Conservation (phyloP, 1,140 invertebrate species). For the Gyrodactylus salaris region DNA sequence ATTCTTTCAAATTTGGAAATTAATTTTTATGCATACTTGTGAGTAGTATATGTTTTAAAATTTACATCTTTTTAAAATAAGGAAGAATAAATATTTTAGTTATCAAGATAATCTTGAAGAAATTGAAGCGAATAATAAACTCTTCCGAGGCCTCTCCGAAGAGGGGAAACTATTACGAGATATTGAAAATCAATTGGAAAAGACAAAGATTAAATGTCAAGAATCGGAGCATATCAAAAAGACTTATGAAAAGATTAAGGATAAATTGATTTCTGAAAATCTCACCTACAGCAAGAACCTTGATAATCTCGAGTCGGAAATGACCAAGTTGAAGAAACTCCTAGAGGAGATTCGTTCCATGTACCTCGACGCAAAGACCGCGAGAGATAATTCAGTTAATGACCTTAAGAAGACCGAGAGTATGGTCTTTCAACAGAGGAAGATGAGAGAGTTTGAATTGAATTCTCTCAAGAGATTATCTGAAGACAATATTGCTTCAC, state of each 20-base stretch:
- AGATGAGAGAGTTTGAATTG: background rate
- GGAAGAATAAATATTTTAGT: too few species aligned
- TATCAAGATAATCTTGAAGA: conserved; percentile 19
- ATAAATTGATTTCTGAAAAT: conserved; percentile 10
- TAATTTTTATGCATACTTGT: too few species aligned
- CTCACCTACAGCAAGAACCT: background rate
- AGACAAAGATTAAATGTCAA: conserved; percentile 19
- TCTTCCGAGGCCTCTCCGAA: conserved; percentile 17
- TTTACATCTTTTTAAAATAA: too few species aligned
- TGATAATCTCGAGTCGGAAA: background rate
- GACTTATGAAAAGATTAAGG: conserved; percentile 20
- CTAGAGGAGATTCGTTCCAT: background rate
- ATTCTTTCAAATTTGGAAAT: too few species aligned
- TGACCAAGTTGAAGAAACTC: background rate
- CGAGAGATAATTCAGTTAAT: background rate
- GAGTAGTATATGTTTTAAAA: too few species aligned
- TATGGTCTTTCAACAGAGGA: background rate
- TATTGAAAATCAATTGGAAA: conserved; percentile 20
- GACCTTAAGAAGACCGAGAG: background rate
- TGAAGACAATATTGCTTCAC: background rate
- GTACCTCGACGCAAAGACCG: background rate
- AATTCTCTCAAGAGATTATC: background rate
- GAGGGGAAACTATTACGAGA: conserved; percentile 18
- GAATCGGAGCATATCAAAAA: conserved; percentile 19
- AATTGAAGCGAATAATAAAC: conserved; percentile 15